Percentiles rank a stretch among this genome's conserved stretches.
Conservation (phyloP, 2,888 invertebrate genomes). For the Empis livida region DNA sequence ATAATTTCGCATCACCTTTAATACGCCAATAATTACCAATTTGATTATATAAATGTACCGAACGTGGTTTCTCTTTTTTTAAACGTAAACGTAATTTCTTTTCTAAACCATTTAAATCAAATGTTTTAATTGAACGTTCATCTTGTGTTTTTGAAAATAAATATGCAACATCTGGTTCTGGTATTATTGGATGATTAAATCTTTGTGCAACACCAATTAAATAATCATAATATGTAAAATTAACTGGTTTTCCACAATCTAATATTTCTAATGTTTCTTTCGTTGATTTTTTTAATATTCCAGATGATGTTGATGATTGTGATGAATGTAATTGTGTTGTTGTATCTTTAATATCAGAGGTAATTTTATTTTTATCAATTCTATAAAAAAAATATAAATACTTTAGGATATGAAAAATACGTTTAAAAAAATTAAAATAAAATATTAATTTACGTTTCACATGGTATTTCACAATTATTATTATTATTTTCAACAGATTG, state of each 20-base stretch:
- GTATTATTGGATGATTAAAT: slow-evolving; percentile 68
- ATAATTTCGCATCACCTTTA: slow-evolving; percentile 73
- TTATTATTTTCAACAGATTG: slow-evolving; percentile 29
- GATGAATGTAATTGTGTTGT: background rate
- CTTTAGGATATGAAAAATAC: too few species aligned
- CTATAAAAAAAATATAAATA: background rate
- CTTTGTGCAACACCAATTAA: slow-evolving; percentile 73
- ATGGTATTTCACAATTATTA: slow-evolving; percentile 13
- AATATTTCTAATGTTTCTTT: slow-evolving; percentile 39
- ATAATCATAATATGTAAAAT: slow-evolving; percentile 81
- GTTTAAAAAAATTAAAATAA: background rate
- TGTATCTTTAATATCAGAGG: background rate
- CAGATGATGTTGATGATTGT: slow-evolving; percentile 1
- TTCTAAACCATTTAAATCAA: slow-evolving; percentile 63
- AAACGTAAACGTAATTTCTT: slow-evolving; percentile 56
- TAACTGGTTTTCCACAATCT: slow-evolving; percentile 75
- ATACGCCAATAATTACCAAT: slow-evolving; percentile 88
- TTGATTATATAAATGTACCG: slow-evolving; percentile 75
- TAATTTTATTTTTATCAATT: background rate
- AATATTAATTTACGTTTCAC: slow-evolving; percentile 11
- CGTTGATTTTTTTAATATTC: slow-evolving; percentile 11
- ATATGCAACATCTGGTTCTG: slow-evolving; percentile 69
- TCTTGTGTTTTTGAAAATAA: slow-evolving; percentile 54
- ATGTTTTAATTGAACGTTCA: slow-evolving; percentile 42
- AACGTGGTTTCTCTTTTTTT: slow-evolving; percentile 71